Percentiles rank a stretch among this genome's conserved stretches.
Conservation (phyloP, 2,113 vertebrate species). For the Notothenia rossii region DNA sequence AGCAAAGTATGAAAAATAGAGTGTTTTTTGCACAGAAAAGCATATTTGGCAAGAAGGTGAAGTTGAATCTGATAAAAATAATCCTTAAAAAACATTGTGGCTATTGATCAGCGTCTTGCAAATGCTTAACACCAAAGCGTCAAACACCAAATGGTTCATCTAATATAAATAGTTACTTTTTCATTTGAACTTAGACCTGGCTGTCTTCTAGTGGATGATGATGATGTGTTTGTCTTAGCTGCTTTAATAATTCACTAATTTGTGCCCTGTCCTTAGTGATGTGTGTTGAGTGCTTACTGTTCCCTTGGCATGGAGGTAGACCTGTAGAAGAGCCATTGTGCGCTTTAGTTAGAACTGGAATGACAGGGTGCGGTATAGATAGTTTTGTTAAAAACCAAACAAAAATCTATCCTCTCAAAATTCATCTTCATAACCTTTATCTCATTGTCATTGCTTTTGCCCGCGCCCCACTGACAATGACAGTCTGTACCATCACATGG, state of each 20-base stretch:
- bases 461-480: conserved; percentile 63
- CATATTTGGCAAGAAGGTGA: conserved; percentile 52
- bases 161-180: conserved; percentile 41
- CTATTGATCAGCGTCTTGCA: conserved; percentile 4
- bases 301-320: conserved; percentile 67
- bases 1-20: conserved; percentile 53
- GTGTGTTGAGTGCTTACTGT: conserved; percentile 47
- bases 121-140: conserved; percentile 33
- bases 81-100: conserved; percentile 3
- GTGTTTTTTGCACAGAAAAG: conserved; percentile 11
- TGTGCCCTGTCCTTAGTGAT: conserved; percentile 30
- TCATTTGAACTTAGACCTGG: conserved; percentile 51
- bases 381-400: conserved; percentile 28
- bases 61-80: conserved; percentile 42
- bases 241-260: conserved; percentile 69
- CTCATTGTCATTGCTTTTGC: conserved; percentile 75
- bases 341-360: conserved; percentile 43
- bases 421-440: conserved; percentile 65
- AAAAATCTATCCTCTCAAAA: conserved; percentile 38
- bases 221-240: conserved; percentile 49
- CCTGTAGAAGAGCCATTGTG: conserved; percentile 66
- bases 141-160: conserved; percentile 38
- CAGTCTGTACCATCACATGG: conserved; percentile 63
- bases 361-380: conserved; percentile 63
- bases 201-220: conserved; percentile 51